Percentiles rank a stretch among this genome's conserved stretches.
These are phyloP conservation scores for Aurelia sp. DNA, from an alignment of 30 jellyfish, hydroid and myxozoan genomes.

Conservation along the genomic window DNA sequence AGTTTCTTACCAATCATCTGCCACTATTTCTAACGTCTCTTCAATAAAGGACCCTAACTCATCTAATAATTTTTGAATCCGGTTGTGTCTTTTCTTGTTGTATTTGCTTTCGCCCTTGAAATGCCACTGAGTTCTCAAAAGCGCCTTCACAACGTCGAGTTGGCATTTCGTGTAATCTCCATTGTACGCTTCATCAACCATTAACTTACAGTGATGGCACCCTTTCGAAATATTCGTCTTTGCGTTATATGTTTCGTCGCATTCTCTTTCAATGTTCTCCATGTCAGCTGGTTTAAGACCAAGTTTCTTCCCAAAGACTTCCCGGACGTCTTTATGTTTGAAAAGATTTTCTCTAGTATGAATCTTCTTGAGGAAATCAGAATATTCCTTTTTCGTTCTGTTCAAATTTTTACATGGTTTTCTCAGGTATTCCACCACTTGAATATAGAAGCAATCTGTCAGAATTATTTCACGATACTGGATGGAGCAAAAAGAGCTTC, in stretches of 20 bases:
- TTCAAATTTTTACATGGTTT: conserved; percentile 1
- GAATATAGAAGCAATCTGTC: neutral
- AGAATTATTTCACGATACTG: no score
- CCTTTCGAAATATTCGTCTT: neutral
- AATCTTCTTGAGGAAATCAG: neutral
- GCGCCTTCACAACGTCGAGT: conserved; percentile 12
- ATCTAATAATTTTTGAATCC: conserved; percentile 14
- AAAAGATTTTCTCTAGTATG: neutral
- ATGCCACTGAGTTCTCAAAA: neutral
- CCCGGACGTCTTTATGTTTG: neutral
- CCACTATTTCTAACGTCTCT: neutral
- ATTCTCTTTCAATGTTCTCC: conserved; percentile 21
- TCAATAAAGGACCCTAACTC: conserved; percentile 23
- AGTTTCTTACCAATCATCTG: neutral
- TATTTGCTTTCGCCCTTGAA: neutral
- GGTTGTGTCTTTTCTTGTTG: neutral
- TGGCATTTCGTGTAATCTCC: conserved; percentile 1
- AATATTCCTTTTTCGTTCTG: neutral
- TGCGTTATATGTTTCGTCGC: neutral
- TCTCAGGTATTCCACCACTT: conserved; percentile 5
- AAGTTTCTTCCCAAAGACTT: neutral
- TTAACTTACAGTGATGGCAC: neutral
- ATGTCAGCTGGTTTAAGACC: conserved; percentile 14
- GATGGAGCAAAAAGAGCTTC: no score
- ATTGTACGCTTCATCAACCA: neutral